These are phyloP conservation scores for Argyrosomus regius DNA, from an alignment of 2,797 vertebrate species.

Conservation along the genomic window DNA sequence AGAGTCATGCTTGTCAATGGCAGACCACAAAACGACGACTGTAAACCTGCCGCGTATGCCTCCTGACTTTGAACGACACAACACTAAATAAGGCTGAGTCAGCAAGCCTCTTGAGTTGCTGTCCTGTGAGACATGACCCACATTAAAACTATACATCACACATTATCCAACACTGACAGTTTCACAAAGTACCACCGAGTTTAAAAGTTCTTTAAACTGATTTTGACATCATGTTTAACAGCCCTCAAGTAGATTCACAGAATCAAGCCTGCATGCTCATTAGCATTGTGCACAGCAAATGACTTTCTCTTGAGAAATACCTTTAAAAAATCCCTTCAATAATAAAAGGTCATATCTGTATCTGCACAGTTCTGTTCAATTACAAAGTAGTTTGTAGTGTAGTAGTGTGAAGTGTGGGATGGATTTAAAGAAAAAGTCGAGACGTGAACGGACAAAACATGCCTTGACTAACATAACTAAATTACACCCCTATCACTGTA, in stretches of 20 bases:
- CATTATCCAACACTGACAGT: constrained; percentile 13
- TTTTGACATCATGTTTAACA: constrained; percentile 14
- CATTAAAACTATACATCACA: constrained; percentile 47
- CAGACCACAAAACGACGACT: background rate
- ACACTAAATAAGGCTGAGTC: constrained; percentile 4
- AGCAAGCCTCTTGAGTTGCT: constrained; percentile 25
- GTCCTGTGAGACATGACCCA: constrained; percentile 42
- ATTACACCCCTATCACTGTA: background rate
- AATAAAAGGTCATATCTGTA: background rate
- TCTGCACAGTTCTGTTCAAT: background rate
- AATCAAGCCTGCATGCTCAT: constrained; percentile 2
- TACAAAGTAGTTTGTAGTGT: background rate
- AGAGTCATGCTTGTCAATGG: background rate
- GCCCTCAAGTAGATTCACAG: constrained; percentile 9
- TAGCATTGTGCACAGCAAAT: background rate
- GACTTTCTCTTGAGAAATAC: background rate
- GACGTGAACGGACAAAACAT: background rate
- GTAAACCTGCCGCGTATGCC: constrained; percentile 2
- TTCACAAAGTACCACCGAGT: constrained; percentile 7
- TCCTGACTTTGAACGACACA: constrained; percentile 19
- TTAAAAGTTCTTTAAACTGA: constrained; percentile 17
- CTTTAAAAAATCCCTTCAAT: background rate
- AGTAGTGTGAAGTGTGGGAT: no score
- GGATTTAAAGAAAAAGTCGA: background rate
- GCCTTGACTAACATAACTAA: background rate